Evolutionary conservation across 2,888 invertebrate genomes (phyloP).

Genomic region (Pammene fasciana): DNA sequence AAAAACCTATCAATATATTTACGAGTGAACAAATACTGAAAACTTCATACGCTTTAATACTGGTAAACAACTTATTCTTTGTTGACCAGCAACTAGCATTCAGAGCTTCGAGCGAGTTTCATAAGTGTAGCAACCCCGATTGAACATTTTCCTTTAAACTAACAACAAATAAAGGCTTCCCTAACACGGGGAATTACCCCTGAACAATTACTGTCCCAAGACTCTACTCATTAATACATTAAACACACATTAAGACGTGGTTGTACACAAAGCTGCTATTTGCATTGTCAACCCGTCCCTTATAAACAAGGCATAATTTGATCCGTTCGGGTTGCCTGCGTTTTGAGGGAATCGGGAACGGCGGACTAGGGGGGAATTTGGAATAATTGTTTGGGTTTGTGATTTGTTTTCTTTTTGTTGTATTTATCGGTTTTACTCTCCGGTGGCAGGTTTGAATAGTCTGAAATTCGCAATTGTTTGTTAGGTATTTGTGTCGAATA

Average conservation of each 20-base stretch:
- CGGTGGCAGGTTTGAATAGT: not conserved
- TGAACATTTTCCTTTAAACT: slow-evolving; percentile 20
- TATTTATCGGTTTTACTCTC: not conserved
- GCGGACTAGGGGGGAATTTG: slow-evolving; percentile 6
- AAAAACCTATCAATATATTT: too few relatives aligned
- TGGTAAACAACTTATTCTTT: not conserved
- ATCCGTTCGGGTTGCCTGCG: slow-evolving; percentile 34
- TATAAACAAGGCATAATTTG: slow-evolving; percentile 40
- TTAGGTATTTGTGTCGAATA: too few relatives aligned
- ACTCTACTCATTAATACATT: slow-evolving; percentile 42
- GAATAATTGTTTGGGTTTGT: slow-evolving; percentile 24
- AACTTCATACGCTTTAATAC: too few relatives aligned
- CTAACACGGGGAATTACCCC: slow-evolving; percentile 39
- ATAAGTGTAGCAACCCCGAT: not conserved
- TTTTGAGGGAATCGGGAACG: slow-evolving; percentile 24
- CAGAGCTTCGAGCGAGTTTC: not conserved
- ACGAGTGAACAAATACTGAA: too few relatives aligned
- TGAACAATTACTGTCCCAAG: slow-evolving; percentile 42
- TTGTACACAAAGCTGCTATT: slow-evolving; percentile 36
- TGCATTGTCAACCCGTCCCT: slow-evolving; percentile 40
- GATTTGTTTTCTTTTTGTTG: slow-evolving; percentile 14
- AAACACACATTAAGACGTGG: slow-evolving; percentile 42
- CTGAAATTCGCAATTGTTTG: not conserved
- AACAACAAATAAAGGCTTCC: slow-evolving; percentile 33
- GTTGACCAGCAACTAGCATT: not conserved